Percentiles rank a stretch among this genome's conserved stretches.
These are phyloP conservation scores for Melanargia galathea DNA, from an alignment of 2,888 invertebrate genomes.

Conservation along the genomic window DNA sequence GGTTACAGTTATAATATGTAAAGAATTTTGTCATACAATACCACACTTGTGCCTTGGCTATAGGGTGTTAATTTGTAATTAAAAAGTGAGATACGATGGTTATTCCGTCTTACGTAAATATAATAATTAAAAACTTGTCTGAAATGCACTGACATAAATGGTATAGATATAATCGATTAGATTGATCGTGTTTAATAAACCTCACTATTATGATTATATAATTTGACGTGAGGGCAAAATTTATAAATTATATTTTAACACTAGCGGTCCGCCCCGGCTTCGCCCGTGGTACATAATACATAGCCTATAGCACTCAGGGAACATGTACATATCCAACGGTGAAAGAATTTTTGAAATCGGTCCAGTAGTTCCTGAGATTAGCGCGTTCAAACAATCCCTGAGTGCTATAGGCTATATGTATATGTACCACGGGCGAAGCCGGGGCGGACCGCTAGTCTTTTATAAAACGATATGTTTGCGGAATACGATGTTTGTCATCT, in stretches of 20 bases:
- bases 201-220: not conserved
- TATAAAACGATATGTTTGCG: too few relatives aligned
- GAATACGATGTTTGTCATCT: too few relatives aligned
- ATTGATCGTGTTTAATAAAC: not conserved
- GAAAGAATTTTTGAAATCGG: too few relatives aligned
- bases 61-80: slow-evolving; percentile 69
- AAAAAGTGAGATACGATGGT: slow-evolving; percentile 40
- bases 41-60: slow-evolving; percentile 78
- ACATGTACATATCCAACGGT: too few relatives aligned
- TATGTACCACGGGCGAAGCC: too few relatives aligned
- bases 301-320: too few relatives aligned
- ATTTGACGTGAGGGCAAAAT: not conserved
- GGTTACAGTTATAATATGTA: slow-evolving; percentile 45
- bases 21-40: slow-evolving; percentile 57
- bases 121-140: slow-evolving; percentile 21
- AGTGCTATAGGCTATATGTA: too few relatives aligned
- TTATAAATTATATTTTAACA: not conserved
- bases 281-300: too few relatives aligned
- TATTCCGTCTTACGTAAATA: slow-evolving; percentile 32
- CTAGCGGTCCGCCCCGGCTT: too few relatives aligned
- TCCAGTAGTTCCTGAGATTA: too few relatives aligned
- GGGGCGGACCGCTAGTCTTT: too few relatives aligned
- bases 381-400: too few relatives aligned
- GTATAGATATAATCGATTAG: not conserved
- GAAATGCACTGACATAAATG: slow-evolving; percentile 6